phyloP scores from a whole-genome alignment of 1,140 invertebrate species.

The Frieseomelitta varia region DNA sequence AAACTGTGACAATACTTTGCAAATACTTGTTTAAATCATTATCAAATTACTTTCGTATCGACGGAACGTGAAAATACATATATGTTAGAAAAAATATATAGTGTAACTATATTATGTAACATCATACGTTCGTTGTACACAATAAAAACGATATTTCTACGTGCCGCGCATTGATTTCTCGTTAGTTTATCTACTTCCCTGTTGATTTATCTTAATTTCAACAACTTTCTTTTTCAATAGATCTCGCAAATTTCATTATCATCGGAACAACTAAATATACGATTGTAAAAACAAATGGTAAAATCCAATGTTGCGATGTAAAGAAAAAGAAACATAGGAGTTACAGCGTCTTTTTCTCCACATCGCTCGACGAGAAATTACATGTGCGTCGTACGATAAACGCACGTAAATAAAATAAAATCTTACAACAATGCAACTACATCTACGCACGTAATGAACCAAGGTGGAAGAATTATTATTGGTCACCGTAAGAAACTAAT shows the following conservation, averaged over 20 bases:
- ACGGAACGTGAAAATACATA: conserved; percentile 75
- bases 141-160: conserved; percentile 70
- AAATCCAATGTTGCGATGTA: not conserved
- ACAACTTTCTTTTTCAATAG: not conserved
- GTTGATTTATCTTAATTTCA: not conserved
- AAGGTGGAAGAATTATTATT: not conserved
- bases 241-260: not conserved
- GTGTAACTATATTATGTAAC: conserved; percentile 71
- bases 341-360: not conserved
- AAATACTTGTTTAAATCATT: conserved; percentile 3
- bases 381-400: no score
- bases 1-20: conserved; percentile 21
- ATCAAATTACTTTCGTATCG: conserved; percentile 29
- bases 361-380: not conserved
- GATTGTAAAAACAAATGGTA: not conserved
- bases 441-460: not conserved
- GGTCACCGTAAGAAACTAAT: not conserved
- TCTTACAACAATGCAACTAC: not conserved
- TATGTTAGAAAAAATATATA: conserved; percentile 80
- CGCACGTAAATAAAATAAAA: not conserved
- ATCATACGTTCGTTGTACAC: conserved; percentile 69
- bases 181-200: not conserved
- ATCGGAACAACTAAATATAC: not conserved
- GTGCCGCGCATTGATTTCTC: not conserved
- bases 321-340: not conserved